Percentiles rank a stretch among this genome's conserved stretches.
Conservation (phyloP, 35 echinoderm and acorn worm genomes). For the Heliocidaris tuberculata region DNA sequence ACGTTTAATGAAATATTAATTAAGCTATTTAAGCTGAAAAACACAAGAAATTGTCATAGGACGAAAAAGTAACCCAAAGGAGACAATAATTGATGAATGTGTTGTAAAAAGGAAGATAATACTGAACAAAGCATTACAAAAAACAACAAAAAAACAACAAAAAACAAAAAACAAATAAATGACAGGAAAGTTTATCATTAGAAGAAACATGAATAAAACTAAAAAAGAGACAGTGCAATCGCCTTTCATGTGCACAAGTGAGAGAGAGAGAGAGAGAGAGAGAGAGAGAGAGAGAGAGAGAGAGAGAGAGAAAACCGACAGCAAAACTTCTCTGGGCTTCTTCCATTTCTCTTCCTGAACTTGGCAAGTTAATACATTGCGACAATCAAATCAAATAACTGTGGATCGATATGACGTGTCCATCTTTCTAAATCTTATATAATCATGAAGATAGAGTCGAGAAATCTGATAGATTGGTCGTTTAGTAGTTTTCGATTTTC, state of each 20-base stretch:
- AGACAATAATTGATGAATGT: no score
- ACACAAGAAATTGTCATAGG: no score
- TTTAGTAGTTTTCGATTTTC: slow-evolving; percentile 46
- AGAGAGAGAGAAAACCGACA: not conserved
- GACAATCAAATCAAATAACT: slow-evolving; percentile 8
- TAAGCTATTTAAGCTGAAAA: no score
- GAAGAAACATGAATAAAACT: no score
- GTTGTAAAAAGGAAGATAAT: no score
- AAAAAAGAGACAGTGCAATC: not conserved
- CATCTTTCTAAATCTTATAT: slow-evolving; percentile 42
- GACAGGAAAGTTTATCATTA: not conserved
- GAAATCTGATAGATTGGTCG: slow-evolving; percentile 46
- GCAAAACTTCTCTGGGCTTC: not conserved
- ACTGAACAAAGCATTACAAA: no score
- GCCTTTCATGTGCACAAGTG: not conserved
- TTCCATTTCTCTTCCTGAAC: not conserved
- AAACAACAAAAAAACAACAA: no score
- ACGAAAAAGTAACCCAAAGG: no score
- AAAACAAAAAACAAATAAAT: no score
- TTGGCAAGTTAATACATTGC: not conserved
- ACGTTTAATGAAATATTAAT: no score
- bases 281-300: not conserved
- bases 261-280: not conserved
- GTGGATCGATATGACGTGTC: slow-evolving; percentile 23
- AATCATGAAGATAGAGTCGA: slow-evolving; percentile 43